Evolutionary conservation across 2,888 invertebrate species (phyloP).

Genomic region (Melieria crassipennis): DNA sequence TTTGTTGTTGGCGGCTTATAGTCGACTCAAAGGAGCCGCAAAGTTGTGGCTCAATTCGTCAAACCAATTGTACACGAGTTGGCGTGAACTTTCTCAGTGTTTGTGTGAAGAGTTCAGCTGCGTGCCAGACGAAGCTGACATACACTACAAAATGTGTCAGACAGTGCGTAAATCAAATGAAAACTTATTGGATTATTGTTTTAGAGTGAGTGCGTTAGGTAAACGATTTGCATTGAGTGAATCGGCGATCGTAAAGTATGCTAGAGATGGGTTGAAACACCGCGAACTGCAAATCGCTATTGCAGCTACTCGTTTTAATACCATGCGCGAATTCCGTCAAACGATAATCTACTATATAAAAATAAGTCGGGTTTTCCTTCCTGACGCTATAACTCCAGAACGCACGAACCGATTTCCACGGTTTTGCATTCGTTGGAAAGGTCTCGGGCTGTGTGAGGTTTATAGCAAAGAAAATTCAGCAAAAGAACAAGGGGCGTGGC

Average conservation of each 20-base stretch:
- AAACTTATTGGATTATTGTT: constrained; percentile 33
- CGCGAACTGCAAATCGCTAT: constrained; percentile 13
- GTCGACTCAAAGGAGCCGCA: constrained; percentile 31
- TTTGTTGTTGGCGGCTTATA: constrained; percentile 35
- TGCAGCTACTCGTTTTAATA: constrained; percentile 20
- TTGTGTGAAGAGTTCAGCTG: constrained; percentile 30
- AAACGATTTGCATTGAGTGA: constrained; percentile 16
- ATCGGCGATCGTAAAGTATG: constrained; percentile 24
- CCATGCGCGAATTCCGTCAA: constrained; percentile 20
- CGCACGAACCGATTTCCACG: no score
- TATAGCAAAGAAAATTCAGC: no score
- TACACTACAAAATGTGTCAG: constrained; percentile 34
- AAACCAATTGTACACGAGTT: constrained; percentile 3
- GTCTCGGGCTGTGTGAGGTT: no score
- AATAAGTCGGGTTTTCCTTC: no score
- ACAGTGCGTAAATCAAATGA: constrained; percentile 24
- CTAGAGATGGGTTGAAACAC: constrained; percentile 14
- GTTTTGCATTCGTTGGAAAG: no score
- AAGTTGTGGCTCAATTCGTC: constrained; percentile 30
- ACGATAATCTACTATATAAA: no score
- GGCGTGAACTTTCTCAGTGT: constrained; percentile 13
- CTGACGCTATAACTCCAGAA: no score
- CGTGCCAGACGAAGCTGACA: constrained; percentile 31
- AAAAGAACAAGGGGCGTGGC: no score
- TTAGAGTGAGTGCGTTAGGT: constrained; percentile 36